phyloP scores from a whole-genome alignment of 2,797 vertebrate genomes.

The Amphiprion clarkii region DNA sequence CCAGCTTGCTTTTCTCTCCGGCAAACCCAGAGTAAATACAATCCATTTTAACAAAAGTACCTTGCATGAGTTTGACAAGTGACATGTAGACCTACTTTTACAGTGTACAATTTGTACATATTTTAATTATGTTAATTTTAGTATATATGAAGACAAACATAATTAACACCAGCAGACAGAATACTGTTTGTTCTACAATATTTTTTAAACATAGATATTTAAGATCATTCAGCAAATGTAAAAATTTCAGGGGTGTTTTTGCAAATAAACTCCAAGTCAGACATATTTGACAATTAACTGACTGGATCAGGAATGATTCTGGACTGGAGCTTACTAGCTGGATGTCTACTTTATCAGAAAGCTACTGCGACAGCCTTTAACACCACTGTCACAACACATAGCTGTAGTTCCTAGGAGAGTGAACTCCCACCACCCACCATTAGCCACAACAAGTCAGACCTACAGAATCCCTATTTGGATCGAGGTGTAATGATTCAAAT shows the following conservation, averaged over 20 bases:
- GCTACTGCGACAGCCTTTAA: slow-evolving; percentile 22
- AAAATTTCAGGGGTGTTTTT: not conserved
- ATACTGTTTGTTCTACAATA: not conserved
- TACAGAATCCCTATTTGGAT: not conserved
- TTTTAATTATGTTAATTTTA: not conserved
- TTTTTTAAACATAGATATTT: not conserved
- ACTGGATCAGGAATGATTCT: slow-evolving; percentile 5
- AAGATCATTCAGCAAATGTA: not conserved
- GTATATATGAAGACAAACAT: too few species aligned
- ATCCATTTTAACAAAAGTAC: slow-evolving; percentile 74
- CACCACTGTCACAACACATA: slow-evolving; percentile 32
- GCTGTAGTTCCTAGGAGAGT: not conserved
- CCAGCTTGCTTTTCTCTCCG: slow-evolving; percentile 75
- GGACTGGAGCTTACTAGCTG: not conserved
- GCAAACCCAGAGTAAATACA: slow-evolving; percentile 82
- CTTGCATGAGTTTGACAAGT: slow-evolving; percentile 38
- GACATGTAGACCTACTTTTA: slow-evolving; percentile 47
- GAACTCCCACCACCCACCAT: not conserved
- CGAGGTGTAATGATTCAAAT: not conserved
- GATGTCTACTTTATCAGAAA: slow-evolving; percentile 12
- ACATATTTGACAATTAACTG: slow-evolving; percentile 9
- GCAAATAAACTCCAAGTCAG: not conserved
- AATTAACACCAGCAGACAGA: not conserved
- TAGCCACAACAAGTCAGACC: slow-evolving; percentile 2
- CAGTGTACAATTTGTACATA: slow-evolving; percentile 3